Base-by-base conservation (phyloP, 2,797 vertebrate genomes). In the Crenuchus spilurus region DNA sequence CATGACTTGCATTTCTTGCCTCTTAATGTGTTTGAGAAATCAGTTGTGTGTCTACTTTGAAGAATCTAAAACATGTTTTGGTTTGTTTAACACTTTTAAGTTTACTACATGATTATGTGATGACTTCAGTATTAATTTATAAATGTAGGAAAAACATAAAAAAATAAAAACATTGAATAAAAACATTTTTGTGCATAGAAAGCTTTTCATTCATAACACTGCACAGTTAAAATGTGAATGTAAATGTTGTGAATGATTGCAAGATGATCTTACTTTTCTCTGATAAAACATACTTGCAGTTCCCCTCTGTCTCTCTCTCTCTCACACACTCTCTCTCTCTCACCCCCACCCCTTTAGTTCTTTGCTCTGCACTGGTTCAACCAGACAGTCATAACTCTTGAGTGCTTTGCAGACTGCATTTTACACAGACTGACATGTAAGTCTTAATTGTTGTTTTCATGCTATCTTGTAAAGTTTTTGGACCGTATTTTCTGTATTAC, bases 221-320 rank as follows among this genome's bases (percentile, higher is more conserved):
- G n/a, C n/a, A n/a, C n/a, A n/a, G n/a, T n/a, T n/a, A 3, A 35
- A 35, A 35, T 35, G 3, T 20, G 55, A 20, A 7, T 33, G 33
- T 2, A 2, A 73, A 41, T 60, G 62, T n/a, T 75, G 39, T 77
- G 72, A 80, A 71, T 80, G 67, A 70, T 18, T 30, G n/a, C 31
- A 55, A 70, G 79, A 80, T 80, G 55, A 77, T 80, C 75, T 81
- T 72, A 16, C 31, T 51, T 61, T 61, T 72, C 41, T 70, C 64
- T 35, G 65, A 61, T 70, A 42, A 39, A 22, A 33, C 31, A n/a
- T 52, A 26, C 1, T 39, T n/a, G 9, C 44, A 20, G 49, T 67
- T 70, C 52, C 75, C 68, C 55, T 61, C 52, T 66, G 31, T 31
- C 65, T 54, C 57, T 68, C 54, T 60, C 52, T 49, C 63, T 49